phyloP scores from a whole-genome alignment of 2,797 vertebrate genomes.

The Masticophis lateralis region DNA sequence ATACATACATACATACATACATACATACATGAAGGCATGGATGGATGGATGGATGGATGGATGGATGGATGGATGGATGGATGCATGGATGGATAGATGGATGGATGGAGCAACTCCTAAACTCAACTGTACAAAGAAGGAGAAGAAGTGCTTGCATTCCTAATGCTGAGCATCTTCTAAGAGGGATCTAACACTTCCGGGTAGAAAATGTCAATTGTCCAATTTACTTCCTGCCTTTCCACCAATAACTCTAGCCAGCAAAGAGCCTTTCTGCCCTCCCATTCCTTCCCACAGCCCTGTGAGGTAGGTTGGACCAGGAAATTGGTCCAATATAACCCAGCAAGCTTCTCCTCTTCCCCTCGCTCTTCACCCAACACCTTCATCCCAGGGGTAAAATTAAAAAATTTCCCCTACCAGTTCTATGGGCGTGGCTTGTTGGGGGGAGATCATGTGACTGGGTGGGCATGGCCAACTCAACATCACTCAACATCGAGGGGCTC shows the following conservation, averaged over 20 bases:
- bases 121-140: conserved; percentile 16
- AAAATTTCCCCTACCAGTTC: no score
- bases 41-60: no score
- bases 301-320: neutral
- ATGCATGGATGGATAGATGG: neutral
- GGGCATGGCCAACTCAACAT: no score
- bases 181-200: conserved; percentile 14
- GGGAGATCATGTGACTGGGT: no score
- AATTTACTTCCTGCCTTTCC: conserved; percentile 37
- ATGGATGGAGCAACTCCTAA: conserved; percentile 14
- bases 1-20: no score
- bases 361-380: neutral
- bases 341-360: neutral
- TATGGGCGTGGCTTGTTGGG: no score
- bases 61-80: no score
- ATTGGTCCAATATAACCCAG: neutral
- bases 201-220: neutral
- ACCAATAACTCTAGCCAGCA: neutral
- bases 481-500: no score
- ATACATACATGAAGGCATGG: neutral
- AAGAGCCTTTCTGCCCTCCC: neutral
- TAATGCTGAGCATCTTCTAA: conserved; percentile 6
- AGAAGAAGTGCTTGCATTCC: neutral
- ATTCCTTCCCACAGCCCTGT: neutral
- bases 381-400: no score